These are phyloP conservation scores for Sebastes vulpes DNA, from an alignment of 2,797 vertebrate genomes.

Conservation along the genomic window DNA sequence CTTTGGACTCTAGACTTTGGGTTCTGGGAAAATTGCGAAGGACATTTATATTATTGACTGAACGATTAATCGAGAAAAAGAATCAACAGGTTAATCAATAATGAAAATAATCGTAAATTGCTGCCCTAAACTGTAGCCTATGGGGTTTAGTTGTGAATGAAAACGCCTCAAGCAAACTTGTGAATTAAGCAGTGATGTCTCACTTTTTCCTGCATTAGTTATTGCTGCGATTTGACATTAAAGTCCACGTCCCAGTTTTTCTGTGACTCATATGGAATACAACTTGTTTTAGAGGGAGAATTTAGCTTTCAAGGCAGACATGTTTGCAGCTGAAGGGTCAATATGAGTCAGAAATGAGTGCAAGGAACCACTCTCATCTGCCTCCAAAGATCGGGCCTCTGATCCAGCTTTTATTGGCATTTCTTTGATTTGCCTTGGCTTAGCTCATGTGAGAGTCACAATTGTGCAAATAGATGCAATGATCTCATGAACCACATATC, in stretches of 20 bases:
- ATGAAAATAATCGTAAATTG: neutral
- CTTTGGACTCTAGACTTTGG: neutral
- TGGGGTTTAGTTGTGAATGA: neutral
- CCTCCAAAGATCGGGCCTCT: neutral
- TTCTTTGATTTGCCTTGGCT: constrained; percentile 23
- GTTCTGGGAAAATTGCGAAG: neutral
- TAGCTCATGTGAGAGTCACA: neutral
- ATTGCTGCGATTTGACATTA: constrained; percentile 25
- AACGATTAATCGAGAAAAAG: neutral
- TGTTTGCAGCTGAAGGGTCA: constrained; percentile 51
- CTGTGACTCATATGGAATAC: constrained; percentile 35
- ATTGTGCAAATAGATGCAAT: constrained; percentile 6
- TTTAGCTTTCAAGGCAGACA: neutral
- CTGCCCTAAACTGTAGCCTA: neutral
- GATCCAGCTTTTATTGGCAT: constrained; percentile 29
- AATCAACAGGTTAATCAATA: neutral
- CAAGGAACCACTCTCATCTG: constrained; percentile 22
- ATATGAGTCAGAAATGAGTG: constrained; percentile 49
- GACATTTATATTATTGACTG: neutral
- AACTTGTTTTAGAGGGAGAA: constrained; percentile 24
- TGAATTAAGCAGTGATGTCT: neutral
- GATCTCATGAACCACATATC: neutral
- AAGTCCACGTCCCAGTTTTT: constrained; percentile 30
- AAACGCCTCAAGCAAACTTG: neutral
- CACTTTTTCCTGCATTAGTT: constrained; percentile 2